Evolutionary conservation across 2,113 vertebrate genomes (phyloP).

Genomic region (Circaetus gallicus): DNA sequence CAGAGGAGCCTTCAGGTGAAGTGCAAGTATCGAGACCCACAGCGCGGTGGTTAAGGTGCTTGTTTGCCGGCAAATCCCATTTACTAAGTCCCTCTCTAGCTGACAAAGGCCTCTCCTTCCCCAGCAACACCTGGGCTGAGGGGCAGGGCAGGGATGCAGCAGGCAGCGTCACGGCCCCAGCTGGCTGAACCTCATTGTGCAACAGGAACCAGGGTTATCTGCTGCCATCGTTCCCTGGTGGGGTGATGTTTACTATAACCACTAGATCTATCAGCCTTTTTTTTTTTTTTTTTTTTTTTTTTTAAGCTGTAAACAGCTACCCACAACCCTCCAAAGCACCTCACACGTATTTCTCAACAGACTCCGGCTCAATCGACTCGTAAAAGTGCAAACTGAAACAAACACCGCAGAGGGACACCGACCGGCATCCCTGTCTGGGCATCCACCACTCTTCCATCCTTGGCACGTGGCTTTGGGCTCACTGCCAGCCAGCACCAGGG

Average conservation of each 20-base stretch:
- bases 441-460: not conserved
- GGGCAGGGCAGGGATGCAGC: not conserved
- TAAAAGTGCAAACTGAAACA: slow-evolving; percentile 72
- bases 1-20: slow-evolving; percentile 28
- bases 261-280: not conserved
- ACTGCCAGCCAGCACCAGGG: not conserved
- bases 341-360: not conserved
- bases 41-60: slow-evolving; percentile 62
- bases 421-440: not conserved
- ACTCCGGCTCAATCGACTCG: slow-evolving; percentile 22
- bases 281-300: not conserved
- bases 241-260: slow-evolving; percentile 42
- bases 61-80: not conserved
- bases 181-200: not conserved
- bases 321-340: not conserved
- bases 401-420: slow-evolving; percentile 56
- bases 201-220: not conserved
- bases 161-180: not conserved
- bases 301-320: slow-evolving; percentile 5
- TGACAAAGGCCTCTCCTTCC: slow-evolving; percentile 19
- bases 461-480: not conserved
- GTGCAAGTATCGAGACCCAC: slow-evolving; percentile 48
- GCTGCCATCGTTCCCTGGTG: not conserved
- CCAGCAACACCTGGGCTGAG: not conserved
- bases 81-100: not conserved